These are phyloP conservation scores for Salvelinus sp. DNA, from an alignment of 2,113 vertebrate genomes.

Conservation along the genomic window DNA sequence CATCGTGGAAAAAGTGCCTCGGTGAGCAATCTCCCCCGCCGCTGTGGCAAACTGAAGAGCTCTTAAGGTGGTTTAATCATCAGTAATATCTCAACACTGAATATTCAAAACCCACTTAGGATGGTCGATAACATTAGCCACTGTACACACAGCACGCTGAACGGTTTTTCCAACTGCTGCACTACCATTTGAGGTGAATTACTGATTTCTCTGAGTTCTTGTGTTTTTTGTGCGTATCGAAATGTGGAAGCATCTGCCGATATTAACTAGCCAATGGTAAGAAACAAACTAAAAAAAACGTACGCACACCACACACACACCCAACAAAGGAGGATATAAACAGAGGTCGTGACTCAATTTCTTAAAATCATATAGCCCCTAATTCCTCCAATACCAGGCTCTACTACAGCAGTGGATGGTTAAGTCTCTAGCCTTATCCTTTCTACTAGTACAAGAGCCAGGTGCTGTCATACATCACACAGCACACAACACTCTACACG, in stretches of 20 bases:
- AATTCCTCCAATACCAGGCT: too few species aligned
- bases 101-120: constrained; percentile 70
- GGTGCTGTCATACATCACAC: too few species aligned
- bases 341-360: too few species aligned
- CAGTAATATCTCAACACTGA: constrained; percentile 57
- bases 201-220: constrained; percentile 39
- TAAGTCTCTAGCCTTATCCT: too few species aligned
- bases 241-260: not conserved
- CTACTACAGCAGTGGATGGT: too few species aligned
- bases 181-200: constrained; percentile 38
- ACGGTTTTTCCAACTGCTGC: constrained; percentile 39
- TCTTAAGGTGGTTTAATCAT: constrained; percentile 71
- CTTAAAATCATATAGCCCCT: too few species aligned
- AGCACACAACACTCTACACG: too few species aligned
- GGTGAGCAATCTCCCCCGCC: constrained; percentile 60
- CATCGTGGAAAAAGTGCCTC: constrained; percentile 59
- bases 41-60: constrained; percentile 55
- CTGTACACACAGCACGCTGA: constrained; percentile 46
- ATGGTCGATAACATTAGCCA: constrained; percentile 59
- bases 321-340: not conserved
- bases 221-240: not conserved
- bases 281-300: not conserved
- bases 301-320: too few species aligned
- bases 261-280: not conserved
- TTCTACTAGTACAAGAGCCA: too few species aligned